A percentile compares a stretch with the other conserved stretches of the same genome.
These are phyloP conservation scores for Tenthredo notha DNA, from an alignment of 2,888 invertebrate genomes.

Conservation along the genomic window DNA sequence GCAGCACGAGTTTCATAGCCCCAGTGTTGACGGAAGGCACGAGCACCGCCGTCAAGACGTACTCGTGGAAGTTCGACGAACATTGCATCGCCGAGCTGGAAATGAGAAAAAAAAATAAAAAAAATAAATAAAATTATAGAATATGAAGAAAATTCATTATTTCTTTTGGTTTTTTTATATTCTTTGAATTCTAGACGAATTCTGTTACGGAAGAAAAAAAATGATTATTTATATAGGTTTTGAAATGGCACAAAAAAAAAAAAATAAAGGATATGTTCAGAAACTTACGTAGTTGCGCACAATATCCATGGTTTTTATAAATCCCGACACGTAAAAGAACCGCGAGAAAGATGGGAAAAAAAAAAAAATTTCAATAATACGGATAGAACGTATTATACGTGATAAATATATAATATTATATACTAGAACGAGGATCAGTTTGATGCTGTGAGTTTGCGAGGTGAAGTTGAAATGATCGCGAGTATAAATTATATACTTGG, in stretches of 20 bases:
- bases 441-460: background rate
- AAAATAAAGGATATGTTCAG: constrained; percentile 25
- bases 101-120: constrained; percentile 21
- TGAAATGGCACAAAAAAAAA: background rate
- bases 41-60: constrained; percentile 85
- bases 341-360: too few relatives aligned
- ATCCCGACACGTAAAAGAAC: background rate
- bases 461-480: constrained; percentile 4
- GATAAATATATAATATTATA: background rate
- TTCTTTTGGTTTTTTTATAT: too few relatives aligned
- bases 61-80: constrained; percentile 84
- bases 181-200: too few relatives aligned
- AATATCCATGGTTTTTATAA: constrained; percentile 67
- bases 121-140: background rate
- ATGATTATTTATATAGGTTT: too few relatives aligned
- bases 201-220: too few relatives aligned
- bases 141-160: too few relatives aligned
- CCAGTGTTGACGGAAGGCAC: constrained; percentile 83
- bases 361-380: too few relatives aligned
- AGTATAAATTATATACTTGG: background rate
- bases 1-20: constrained; percentile 82
- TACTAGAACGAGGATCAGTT: background rate
- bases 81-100: constrained; percentile 81
- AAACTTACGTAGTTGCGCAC: constrained; percentile 74
- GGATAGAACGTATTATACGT: background rate